These are phyloP conservation scores for Cylas formicarius DNA, from an alignment of 1,140 invertebrate genomes.

Conservation along the genomic window DNA sequence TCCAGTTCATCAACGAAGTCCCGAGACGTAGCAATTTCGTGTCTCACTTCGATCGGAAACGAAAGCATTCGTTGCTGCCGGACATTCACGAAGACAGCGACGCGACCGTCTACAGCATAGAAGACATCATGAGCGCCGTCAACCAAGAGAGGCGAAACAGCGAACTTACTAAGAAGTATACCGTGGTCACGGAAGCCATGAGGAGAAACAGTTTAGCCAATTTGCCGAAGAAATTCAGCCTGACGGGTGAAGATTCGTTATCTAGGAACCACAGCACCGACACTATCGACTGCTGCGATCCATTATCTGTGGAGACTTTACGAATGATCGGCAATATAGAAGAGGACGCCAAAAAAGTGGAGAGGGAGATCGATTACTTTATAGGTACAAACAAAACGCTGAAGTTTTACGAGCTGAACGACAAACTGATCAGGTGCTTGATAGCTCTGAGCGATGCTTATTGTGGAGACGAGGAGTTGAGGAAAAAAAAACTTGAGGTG, in stretches of 20 bases:
- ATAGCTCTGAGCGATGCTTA: conserved; percentile 18
- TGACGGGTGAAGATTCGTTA: conserved; percentile 2
- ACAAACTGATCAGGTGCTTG: conserved; percentile 18
- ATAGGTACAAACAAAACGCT: conserved; percentile 16
- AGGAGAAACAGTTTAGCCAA: conserved; percentile 11
- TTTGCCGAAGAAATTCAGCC: conserved; percentile 1
- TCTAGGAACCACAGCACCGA: conserved; percentile 7
- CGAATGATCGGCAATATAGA: conserved; percentile 10
- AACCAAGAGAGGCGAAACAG: not conserved
- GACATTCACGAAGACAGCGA: conserved; percentile 15
- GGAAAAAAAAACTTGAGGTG: conserved; percentile 16
- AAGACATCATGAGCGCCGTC: conserved; percentile 11
- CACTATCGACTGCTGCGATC: conserved; percentile 13
- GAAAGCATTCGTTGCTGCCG: conserved; percentile 12
- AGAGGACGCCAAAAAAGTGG: conserved; percentile 16
- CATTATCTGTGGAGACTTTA: conserved; percentile 5
- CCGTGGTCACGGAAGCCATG: conserved; percentile 19
- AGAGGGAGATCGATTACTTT: conserved; percentile 19
- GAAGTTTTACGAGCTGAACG: conserved; percentile 24
- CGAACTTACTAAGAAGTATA: conserved; percentile 3
- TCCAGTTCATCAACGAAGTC: conserved; percentile 14
- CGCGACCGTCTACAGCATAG: conserved; percentile 9
- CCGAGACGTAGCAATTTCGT: not conserved
- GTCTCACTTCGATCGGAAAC: too few relatives aligned
- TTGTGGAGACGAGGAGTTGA: conserved; percentile 15